Evolutionary conservation across 2,113 vertebrate genomes (phyloP).

Genomic region (Fukomys damarensis): DNA sequence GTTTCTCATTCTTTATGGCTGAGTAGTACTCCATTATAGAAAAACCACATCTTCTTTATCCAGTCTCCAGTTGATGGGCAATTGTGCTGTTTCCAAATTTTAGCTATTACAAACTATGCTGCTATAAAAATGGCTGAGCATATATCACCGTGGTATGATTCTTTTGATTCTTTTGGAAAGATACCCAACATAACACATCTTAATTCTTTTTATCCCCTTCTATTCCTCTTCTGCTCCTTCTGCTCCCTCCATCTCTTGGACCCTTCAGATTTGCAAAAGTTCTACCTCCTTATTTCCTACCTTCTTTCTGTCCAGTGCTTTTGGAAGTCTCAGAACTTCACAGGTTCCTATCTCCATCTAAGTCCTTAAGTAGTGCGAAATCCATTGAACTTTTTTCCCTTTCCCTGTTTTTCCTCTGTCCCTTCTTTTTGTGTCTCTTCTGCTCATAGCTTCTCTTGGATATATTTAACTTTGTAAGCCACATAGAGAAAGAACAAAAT

Average conservation of each 20-base stretch:
- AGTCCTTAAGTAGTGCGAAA: slow-evolving; percentile 44
- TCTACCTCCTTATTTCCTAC: not conserved
- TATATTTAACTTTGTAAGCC: not conserved
- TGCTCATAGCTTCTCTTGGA: slow-evolving; percentile 17
- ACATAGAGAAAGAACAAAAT: slow-evolving; percentile 11
- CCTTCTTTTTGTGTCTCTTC: not conserved
- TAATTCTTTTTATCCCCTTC: not conserved
- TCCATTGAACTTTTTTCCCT: not conserved
- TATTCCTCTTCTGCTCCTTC: not conserved
- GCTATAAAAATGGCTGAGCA: too few species aligned
- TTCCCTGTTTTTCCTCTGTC: not conserved
- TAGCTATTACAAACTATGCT: too few species aligned
- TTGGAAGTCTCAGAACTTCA: slow-evolving; percentile 30
- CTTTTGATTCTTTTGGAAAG: too few species aligned
- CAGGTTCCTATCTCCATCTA: not conserved
- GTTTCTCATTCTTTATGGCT: too few species aligned
- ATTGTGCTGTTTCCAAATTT: too few species aligned
- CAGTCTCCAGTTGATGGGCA: too few species aligned
- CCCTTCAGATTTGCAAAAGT: not conserved
- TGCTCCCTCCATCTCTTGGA: not conserved
- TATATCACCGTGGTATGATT: too few species aligned
- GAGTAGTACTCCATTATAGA: too few species aligned
- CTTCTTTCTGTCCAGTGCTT: not conserved
- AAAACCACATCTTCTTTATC: too few species aligned
- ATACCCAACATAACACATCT: not conserved